Percentiles rank a stretch among this genome's conserved stretches.
Evolutionary conservation across 1,140 invertebrate species (phyloP).

Genomic region (Calycopis cecrops): DNA sequence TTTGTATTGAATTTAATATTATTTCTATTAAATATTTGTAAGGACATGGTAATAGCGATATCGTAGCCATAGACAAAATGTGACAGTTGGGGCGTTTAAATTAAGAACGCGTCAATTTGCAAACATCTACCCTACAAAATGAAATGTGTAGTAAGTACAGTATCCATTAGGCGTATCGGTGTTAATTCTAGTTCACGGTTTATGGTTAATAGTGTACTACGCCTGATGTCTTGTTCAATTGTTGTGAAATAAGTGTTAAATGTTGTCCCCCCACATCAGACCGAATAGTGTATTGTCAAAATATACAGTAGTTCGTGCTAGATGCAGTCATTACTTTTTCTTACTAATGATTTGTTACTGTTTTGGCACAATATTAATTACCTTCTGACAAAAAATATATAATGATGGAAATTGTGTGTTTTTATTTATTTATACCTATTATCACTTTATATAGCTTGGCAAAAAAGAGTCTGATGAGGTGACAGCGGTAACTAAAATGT

Average conservation of each 20-base stretch:
- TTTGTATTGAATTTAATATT: no score
- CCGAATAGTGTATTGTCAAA: constrained; percentile 55
- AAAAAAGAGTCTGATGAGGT: no score
- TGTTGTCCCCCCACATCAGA: constrained; percentile 45
- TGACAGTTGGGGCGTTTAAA: neutral
- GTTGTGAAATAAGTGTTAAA: constrained; percentile 65
- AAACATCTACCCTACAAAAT: constrained; percentile 15
- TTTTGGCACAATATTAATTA: constrained; percentile 73
- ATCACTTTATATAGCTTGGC: no score
- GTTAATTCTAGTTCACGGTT: constrained; percentile 61
- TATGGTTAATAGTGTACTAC: constrained; percentile 35
- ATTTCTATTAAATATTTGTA: no score
- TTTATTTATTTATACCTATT: constrained; percentile 16
- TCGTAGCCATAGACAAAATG: no score
- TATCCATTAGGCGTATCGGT: constrained; percentile 60
- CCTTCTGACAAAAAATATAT: constrained; percentile 73
- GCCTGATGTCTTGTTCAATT: constrained; percentile 61
- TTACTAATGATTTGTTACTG: constrained; percentile 72
- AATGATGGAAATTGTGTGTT: constrained; percentile 48
- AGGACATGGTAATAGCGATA: no score
- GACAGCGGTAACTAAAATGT: no score
- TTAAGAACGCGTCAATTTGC: constrained; percentile 11
- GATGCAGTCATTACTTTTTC: constrained; percentile 62
- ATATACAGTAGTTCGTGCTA: constrained; percentile 65
- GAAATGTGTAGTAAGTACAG: constrained; percentile 16